Evolutionary conservation across 2,113 vertebrate species (phyloP), one percentile per base, ranked within the genome.

Genomic region (Manacus vitellinus): DNA sequence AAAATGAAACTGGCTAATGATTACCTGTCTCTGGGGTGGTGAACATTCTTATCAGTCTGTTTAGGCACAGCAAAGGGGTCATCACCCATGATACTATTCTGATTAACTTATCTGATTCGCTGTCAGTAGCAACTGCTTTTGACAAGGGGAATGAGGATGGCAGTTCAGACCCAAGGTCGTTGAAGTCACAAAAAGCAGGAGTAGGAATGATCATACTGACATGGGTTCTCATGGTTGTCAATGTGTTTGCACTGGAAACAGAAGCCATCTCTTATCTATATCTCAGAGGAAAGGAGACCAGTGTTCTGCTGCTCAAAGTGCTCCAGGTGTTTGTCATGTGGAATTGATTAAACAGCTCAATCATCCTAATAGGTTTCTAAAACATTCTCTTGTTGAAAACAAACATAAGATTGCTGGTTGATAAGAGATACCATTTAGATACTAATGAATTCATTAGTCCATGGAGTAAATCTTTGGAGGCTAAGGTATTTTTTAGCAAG

Each of bases 1-100:
- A 84, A 67, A 65, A 33, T 87, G 15, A 70, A 89, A 31, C n/a
- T 89, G 41, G 73, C 47, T 92, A 92, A 92, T 96, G 83, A 92
- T 96, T 95, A 91, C 41, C 46, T 89, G 49, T 74, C 44, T 77
- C 68, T 94, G 52, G 67, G 41, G 22, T 54, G 12, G 3, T 82
- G 17, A 63, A 24, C 18, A 7, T 52, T 41, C 65, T 94, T 93
- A 78, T 84, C 85, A 75, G 56, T 83, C 2, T 1, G 15, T 16
- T 87, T 65, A 67, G 89, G 44, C 52, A 15, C 41, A 79, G 10
- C 21, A n/a, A 35, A 68, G 31, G 18, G 68, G 76, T 91, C 95
- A 78, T 78, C 37, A 84, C 66, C 86, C 76, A 12, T 10, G 28
- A 33, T 91, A 27, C 62, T 22, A 1, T 78, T 86, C 62, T 91